These are phyloP conservation scores for Natrix natrix DNA, from an alignment of 2,797 vertebrate species.

Conservation along the genomic window DNA sequence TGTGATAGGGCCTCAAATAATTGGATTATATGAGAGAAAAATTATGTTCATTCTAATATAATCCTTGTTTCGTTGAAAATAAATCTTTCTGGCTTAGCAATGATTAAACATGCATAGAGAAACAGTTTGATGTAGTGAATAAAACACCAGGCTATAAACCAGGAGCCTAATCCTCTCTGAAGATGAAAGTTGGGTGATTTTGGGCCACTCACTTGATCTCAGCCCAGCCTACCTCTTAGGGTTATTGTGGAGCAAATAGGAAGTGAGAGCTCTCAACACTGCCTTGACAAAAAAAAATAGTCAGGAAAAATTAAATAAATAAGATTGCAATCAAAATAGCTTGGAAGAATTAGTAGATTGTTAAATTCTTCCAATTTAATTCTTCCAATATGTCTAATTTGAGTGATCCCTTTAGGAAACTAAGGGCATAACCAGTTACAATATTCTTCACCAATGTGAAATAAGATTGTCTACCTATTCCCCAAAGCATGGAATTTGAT, in stretches of 20 bases:
- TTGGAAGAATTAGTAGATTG: neutral
- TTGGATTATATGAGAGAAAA: neutral
- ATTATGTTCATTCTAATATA: neutral
- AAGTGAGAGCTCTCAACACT: neutral
- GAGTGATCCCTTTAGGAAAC: neutral
- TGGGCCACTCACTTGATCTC: neutral
- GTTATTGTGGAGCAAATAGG: neutral
- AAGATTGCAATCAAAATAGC: neutral
- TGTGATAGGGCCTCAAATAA: neutral
- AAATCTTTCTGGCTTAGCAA: neutral
- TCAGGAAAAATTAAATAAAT: neutral
- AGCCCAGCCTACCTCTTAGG: neutral
- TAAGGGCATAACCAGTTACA: neutral
- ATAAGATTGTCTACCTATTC: slow-evolving; percentile 3
- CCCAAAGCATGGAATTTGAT: slow-evolving; percentile 2
- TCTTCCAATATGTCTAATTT: neutral
- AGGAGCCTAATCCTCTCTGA: neutral
- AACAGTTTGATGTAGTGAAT: neutral
- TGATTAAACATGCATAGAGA: neutral
- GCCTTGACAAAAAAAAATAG: neutral
- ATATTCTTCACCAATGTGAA: neutral
- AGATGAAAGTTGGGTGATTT: neutral
- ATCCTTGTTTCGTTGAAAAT: neutral
- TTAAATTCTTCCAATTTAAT: neutral
- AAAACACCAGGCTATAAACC: neutral